phyloP scores from a whole-genome alignment of 1,140 invertebrate genomes.

The Tetramorium parvispinum region DNA sequence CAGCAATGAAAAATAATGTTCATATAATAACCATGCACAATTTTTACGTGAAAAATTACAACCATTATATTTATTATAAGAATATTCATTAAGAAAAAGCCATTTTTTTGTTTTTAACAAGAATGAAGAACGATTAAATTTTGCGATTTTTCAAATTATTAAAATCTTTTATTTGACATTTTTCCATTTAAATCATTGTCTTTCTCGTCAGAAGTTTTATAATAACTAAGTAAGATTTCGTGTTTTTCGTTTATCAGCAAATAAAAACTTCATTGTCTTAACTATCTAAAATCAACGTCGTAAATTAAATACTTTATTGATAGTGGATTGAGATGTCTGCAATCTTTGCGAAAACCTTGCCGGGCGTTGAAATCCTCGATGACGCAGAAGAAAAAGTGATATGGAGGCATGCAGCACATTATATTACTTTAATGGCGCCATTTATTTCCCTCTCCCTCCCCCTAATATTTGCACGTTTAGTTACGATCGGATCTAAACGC shows the following conservation, averaged over 20 bases:
- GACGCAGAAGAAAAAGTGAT: background rate
- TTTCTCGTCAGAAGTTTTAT: background rate
- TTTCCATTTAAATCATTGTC: background rate
- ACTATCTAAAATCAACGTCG: background rate
- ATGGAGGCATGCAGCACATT: constrained; percentile 8
- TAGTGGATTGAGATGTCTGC: background rate
- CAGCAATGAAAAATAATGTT: background rate
- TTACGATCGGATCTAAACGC: constrained; percentile 16
- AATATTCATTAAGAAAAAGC: background rate
- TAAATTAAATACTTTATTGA: constrained; percentile 24
- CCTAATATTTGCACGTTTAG: background rate
- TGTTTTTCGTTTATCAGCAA: background rate
- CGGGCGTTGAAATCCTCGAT: background rate
- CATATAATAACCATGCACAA: background rate
- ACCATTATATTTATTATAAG: too few species aligned
- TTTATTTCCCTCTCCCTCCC: background rate
- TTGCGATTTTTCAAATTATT: background rate
- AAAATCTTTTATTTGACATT: background rate
- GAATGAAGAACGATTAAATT: background rate
- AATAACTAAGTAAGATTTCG: background rate
- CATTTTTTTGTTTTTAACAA: background rate
- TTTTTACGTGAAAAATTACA: background rate
- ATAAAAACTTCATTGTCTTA: background rate
- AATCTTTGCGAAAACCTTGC: constrained; percentile 13
- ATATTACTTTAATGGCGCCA: constrained; percentile 38